Conservation (phyloP, 2,797 vertebrate genomes). For the Leptodactylus fallax region DNA sequence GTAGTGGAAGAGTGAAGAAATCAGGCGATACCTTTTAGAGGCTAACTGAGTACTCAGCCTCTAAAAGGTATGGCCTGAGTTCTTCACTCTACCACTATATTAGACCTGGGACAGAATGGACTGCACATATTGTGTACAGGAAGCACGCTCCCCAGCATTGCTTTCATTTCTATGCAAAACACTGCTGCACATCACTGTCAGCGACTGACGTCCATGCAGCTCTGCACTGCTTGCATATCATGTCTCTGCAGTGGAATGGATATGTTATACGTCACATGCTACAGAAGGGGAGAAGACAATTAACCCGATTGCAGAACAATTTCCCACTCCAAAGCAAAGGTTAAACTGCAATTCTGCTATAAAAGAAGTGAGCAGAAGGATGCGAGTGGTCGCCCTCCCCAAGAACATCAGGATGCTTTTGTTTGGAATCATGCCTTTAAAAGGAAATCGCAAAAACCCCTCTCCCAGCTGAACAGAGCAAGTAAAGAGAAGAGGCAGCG, state of each 20-base stretch:
- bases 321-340: background rate
- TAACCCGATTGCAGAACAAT: background rate
- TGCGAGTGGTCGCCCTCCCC: slow-evolving; percentile 49
- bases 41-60: too few relatives aligned
- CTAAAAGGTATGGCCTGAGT: too few relatives aligned
- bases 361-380: slow-evolving; percentile 38
- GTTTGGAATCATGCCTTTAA: slow-evolving; percentile 60
- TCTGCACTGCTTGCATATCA: slow-evolving; percentile 34
- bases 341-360: slow-evolving; percentile 26
- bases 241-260: slow-evolving; percentile 44
- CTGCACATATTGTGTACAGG: background rate
- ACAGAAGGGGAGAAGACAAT: background rate
- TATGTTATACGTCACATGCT: background rate
- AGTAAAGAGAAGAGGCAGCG: slow-evolving; percentile 57
- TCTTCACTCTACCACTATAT: too few relatives aligned
- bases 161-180: slow-evolving; percentile 39
- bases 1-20: too few relatives aligned
- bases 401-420: slow-evolving; percentile 72
- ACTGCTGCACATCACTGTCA: slow-evolving; percentile 35
- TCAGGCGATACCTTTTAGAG: too few relatives aligned
- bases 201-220: slow-evolving; percentile 24
- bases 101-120: background rate
- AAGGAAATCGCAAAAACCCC: slow-evolving; percentile 61
- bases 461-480: slow-evolving; percentile 56
- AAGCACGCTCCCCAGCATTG: background rate